Evolutionary conservation across 2,113 vertebrate species (phyloP).

Genomic region (Cavia porcellus): DNA sequence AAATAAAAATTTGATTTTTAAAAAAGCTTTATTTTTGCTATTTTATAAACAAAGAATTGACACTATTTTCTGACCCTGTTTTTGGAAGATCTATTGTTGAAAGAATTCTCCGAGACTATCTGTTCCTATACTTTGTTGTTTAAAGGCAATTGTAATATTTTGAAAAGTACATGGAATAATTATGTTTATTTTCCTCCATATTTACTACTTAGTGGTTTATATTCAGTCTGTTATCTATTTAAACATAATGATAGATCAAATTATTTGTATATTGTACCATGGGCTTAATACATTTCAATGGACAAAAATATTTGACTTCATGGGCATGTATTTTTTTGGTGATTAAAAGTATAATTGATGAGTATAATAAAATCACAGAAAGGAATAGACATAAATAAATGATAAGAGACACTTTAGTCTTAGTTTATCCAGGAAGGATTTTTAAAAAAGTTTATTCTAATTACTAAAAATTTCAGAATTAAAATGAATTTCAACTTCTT

Average conservation of each 20-base stretch:
- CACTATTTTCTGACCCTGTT: neutral
- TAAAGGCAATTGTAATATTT: neutral
- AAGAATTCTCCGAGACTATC: neutral
- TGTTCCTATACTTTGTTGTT: neutral
- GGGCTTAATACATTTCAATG: neutral
- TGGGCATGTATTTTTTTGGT: neutral
- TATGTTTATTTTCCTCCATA: neutral
- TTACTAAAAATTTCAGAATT: neutral
- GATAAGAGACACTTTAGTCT: conserved; percentile 20
- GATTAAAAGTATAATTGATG: neutral
- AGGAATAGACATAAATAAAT: neutral
- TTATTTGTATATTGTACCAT: neutral
- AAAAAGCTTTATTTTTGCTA: neutral
- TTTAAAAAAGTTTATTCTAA: conserved; percentile 26
- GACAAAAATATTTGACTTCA: conserved; percentile 37
- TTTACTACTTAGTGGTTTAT: conserved; percentile 15
- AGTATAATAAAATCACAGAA: neutral
- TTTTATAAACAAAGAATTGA: conserved; percentile 18
- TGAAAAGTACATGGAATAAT: neutral
- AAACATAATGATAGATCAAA: neutral
- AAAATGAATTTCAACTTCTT: neutral
- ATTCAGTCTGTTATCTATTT: neutral
- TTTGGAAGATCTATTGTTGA: neutral
- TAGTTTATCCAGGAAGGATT: neutral
- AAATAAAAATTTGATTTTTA: neutral